phyloP scores from a whole-genome alignment of 1,140 invertebrate genomes.

The Zaprionus tsacasi region DNA sequence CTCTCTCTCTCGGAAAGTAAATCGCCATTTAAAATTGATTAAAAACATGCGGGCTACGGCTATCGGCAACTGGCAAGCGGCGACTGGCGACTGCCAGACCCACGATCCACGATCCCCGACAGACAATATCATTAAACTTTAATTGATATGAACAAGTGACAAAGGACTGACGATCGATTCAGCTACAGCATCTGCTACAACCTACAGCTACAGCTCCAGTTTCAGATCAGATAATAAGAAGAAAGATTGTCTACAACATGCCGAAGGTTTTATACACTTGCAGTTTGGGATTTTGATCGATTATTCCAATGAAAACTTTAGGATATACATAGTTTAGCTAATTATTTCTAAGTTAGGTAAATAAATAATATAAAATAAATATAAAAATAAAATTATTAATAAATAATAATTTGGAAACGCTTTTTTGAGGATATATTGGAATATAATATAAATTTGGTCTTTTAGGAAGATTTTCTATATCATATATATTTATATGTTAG shows the following conservation, averaged over 20 bases:
- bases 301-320: too few relatives aligned
- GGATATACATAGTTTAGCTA: too few relatives aligned
- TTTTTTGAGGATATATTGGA: too few relatives aligned
- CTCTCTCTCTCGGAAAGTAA: constrained; percentile 47
- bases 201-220: constrained; percentile 8
- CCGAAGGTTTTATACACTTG: too few relatives aligned
- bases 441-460: too few relatives aligned
- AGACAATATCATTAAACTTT: constrained; percentile 80
- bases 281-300: too few relatives aligned
- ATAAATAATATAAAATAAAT: too few relatives aligned
- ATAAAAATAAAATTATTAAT: too few relatives aligned
- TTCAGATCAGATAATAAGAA: not conserved
- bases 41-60: constrained; percentile 69
- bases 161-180: constrained; percentile 44
- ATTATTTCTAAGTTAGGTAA: too few relatives aligned
- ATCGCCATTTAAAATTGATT: constrained; percentile 81
- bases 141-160: constrained; percentile 81
- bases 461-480: too few relatives aligned
- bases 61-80: constrained; percentile 16
- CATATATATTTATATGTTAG: too few relatives aligned
- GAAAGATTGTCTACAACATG: not conserved
- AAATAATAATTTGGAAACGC: too few relatives aligned
- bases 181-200: constrained; percentile 5
- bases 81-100: constrained; percentile 10
- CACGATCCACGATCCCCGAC: not conserved